Base-by-base conservation (phyloP, 64 coral and sea anemone species). In the Astreopora myriophthalma region DNA sequence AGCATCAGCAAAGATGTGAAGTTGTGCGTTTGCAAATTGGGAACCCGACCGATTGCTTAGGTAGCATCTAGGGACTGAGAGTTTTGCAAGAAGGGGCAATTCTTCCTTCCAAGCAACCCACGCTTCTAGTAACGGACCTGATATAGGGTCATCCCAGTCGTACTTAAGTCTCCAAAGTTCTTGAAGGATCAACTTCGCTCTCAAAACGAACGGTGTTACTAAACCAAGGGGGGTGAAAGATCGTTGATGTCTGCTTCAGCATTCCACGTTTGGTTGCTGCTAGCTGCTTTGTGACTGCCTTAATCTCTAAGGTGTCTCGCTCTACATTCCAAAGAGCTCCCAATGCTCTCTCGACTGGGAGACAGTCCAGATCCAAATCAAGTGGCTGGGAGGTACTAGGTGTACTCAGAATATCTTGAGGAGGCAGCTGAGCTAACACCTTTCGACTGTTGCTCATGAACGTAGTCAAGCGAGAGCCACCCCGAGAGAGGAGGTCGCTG, bases 101-200 rank as follows among this genome's bases (percentile, higher is more conserved):
- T 92, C 78, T 72, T 69, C 68, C 28, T 32, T 72, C 79, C 89
- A 92, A 6, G 39, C 55, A 12, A 74, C 46, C 89, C 76, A 92
- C 3, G 37, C 46, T 29, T 88, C 52, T 36, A 88, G 49, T 62
- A 73, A 6, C 35, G 69, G 22, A n/a, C 58, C 69, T 28, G 86
- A 40, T 35, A 89, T 87, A 14, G 49, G 67, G 2, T 80, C 52
- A 40, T 89, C 92, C 92, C 92, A 94, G 30, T 44, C 73, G 17
- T 26, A 70, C 31, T 29, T 24, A 25, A 62, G 48, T 35, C 85
- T 75, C 58, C 92, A 94, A 20, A 89, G 52, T 20, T 81, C 17
- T 80, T 94, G 85, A 20, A 94, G 85, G 35, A 88, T 72, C 22
- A 73, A n/a, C 74, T 93, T 93, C 16, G 85, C 92, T 36, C 48